Conservation (phyloP, 1,140 invertebrate species). For the Halotydeus destructor region DNA sequence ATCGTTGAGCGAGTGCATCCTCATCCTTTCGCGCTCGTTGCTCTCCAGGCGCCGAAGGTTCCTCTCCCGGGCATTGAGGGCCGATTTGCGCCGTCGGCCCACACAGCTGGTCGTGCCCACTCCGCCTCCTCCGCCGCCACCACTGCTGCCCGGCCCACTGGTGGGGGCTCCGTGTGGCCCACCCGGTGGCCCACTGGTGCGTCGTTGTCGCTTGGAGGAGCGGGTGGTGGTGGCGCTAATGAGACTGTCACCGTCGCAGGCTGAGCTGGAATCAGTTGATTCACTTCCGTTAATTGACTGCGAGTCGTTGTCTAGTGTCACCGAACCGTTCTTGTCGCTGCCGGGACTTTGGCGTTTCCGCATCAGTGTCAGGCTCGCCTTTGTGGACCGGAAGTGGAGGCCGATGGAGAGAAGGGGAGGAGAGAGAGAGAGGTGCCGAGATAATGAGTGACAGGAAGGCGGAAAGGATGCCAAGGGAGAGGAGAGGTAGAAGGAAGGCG, state of each 20-base stretch:
- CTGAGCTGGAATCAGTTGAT: constrained; percentile 2
- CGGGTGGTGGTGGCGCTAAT: neutral
- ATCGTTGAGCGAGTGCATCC: constrained; percentile 71
- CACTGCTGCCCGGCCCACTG: constrained; percentile 1
- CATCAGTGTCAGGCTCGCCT: too few relatives aligned
- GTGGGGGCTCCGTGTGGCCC: neutral
- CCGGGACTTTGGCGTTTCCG: too few relatives aligned
- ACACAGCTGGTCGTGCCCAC: constrained; percentile 19
- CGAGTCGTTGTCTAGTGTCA: too few relatives aligned
- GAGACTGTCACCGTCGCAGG: neutral
- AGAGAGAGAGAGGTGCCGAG: too few relatives aligned
- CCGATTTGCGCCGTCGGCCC: constrained; percentile 35
- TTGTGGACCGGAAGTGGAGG: too few relatives aligned
- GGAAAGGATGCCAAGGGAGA: too few relatives aligned
- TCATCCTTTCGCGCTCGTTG: constrained; percentile 62
- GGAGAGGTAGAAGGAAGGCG: too few relatives aligned
- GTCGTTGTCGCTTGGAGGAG: too few relatives aligned
- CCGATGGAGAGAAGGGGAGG: too few relatives aligned
- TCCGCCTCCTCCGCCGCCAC: constrained; percentile 2
- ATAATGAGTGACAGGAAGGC: too few relatives aligned
- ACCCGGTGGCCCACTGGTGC: neutral
- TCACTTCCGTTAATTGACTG: constrained; percentile 2
- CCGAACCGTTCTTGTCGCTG: too few relatives aligned
- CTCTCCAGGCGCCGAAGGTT: constrained; percentile 59
- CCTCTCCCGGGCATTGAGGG: constrained; percentile 48